Evolutionary conservation across 2,888 invertebrate species (phyloP).

Genomic region (Rotaria magnacalcarata): DNA sequence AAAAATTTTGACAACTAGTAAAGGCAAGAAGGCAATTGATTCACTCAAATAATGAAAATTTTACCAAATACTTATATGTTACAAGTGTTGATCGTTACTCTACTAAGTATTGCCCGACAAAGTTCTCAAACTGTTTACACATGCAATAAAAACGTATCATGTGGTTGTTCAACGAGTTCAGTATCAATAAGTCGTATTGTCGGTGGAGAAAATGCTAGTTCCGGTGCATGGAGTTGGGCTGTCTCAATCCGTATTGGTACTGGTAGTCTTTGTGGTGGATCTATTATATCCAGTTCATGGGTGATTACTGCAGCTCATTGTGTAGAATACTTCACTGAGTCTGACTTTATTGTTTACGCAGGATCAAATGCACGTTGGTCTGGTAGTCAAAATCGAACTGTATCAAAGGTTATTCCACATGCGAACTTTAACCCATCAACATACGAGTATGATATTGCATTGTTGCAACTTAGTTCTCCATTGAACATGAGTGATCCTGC

Average conservation of each 20-base stretch:
- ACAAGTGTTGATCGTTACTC: neutral
- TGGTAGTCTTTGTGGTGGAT: neutral
- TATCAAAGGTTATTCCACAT: neutral
- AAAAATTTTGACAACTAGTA: too few species aligned
- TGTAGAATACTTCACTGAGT: neutral
- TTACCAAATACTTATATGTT: neutral
- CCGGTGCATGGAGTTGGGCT: neutral
- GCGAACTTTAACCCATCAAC: neutral
- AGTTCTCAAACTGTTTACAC: neutral
- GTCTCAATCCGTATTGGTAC: neutral
- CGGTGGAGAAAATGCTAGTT: neutral
- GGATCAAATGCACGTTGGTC: neutral
- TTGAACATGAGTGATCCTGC: neutral
- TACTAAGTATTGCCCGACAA: neutral
- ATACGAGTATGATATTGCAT: neutral
- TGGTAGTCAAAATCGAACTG: neutral
- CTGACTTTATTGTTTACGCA: neutral
- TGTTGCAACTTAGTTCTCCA: neutral
- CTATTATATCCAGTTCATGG: neutral
- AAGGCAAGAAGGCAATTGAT: too few species aligned
- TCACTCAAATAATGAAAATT: neutral
- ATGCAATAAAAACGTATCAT: neutral
- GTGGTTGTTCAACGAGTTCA: neutral
- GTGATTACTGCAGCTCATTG: neutral
- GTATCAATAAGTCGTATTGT: neutral